Evolutionary conservation across 2,797 vertebrate genomes (phyloP).

Genomic region (Coilia nasus): DNA sequence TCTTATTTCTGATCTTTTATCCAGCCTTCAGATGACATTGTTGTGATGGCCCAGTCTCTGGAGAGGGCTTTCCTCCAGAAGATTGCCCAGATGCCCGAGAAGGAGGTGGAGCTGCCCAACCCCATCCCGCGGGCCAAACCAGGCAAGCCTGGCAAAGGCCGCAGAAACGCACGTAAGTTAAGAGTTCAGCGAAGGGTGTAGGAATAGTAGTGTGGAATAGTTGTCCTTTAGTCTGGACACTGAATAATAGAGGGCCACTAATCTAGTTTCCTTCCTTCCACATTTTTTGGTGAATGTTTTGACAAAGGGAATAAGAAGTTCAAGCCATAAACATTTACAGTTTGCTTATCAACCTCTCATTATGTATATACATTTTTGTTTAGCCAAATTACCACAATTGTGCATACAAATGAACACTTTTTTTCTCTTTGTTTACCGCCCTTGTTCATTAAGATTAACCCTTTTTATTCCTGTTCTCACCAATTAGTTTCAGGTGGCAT

Average conservation of each 20-base stretch:
- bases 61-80: constrained; percentile 95
- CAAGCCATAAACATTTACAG: no score
- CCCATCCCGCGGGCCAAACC: constrained; percentile 81
- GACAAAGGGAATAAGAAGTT: no score
- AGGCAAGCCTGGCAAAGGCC: constrained; percentile 79
- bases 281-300: no score
- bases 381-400: not conserved
- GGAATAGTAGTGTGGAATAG: not conserved
- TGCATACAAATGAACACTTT: no score
- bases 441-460: no score
- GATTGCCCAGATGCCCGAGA: constrained; percentile 93
- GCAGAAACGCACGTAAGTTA: constrained; percentile 65
- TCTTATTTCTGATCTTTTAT: not conserved
- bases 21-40: constrained; percentile 92
- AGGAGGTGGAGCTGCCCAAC: constrained; percentile 85
- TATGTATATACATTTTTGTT: no score
- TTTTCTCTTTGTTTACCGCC: not conserved
- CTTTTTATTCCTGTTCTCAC: not conserved
- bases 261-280: no score
- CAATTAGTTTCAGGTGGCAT: constrained; percentile 74
- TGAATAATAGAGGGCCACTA: not conserved
- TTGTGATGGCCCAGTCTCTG: constrained; percentile 93
- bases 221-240: not conserved
- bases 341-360: no score
- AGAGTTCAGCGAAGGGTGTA: not conserved